Evolutionary conservation across 2,797 vertebrate genomes (phyloP).

Genomic region (Dryobates pubescens): DNA sequence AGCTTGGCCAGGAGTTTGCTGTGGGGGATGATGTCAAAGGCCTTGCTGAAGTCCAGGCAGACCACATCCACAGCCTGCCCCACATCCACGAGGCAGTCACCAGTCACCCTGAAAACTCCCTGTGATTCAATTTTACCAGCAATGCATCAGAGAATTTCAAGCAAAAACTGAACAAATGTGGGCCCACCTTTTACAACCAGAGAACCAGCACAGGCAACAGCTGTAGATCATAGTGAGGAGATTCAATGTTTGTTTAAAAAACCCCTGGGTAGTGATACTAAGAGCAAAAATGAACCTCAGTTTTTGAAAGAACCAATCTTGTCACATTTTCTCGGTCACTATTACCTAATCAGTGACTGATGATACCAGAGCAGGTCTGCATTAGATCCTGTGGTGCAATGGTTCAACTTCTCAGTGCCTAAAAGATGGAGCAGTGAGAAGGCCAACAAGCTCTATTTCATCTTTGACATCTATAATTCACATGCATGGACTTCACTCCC

Average conservation of each 20-base stretch:
- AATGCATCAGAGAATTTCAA: not conserved
- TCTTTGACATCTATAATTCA: slow-evolving; percentile 23
- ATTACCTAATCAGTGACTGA: not conserved
- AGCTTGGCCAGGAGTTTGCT: no score
- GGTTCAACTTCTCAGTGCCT: not conserved
- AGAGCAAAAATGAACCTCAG: not conserved
- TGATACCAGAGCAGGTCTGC: not conserved
- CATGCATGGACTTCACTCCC: not conserved
- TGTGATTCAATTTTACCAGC: not conserved
- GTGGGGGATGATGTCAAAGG: no score
- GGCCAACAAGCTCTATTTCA: not conserved
- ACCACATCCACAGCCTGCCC: no score
- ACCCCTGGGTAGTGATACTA: not conserved
- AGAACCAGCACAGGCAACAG: not conserved
- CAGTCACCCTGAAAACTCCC: not conserved
- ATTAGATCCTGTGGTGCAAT: not conserved
- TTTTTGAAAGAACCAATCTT: not conserved
- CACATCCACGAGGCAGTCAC: no score
- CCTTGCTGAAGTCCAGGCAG: no score
- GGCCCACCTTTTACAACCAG: slow-evolving; percentile 9
- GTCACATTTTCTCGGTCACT: not conserved
- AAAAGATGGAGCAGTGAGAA: not conserved
- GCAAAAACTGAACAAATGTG: not conserved
- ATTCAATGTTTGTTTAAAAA: not conserved
- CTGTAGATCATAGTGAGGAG: not conserved